Evolutionary conservation across 2,888 invertebrate genomes (phyloP), one percentile per base, ranked within the genome.

Genomic region (Esperia sulphurella): DNA sequence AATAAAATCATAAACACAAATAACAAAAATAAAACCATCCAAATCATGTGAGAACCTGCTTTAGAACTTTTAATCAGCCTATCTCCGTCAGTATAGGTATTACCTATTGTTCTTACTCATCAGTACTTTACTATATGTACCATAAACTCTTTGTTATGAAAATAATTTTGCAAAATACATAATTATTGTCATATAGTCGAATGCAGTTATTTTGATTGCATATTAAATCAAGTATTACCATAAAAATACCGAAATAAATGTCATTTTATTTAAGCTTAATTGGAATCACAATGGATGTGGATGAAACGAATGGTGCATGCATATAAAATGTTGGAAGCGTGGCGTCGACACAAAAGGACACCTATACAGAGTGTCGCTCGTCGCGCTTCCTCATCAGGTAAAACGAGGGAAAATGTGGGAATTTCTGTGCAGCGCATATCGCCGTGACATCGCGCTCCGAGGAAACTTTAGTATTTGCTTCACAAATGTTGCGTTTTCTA

Each of bases 291-390:
- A 54, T 57, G 51, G 53, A 51, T 52, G 52, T 62, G 51, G 62
- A 58, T 60, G 59, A 58, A 62, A 65, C 65, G 58, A 51, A 51
- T 56, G 54, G 58, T 58, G 61, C 58, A 55, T 60, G 54, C 59
- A 61, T 62, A 61, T 55, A 61, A 57, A 65, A 62, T 63, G 57
- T 57, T 58, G 54, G 61, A 49, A 53, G 31, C 14, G 31, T 14
- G 50, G 38, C 50, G 48, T 51, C 54, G 53, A 55, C 61, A 71
- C 63, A 72, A 70, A 71, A 66, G 63, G 58, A 53, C 52, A 3
- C 21, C 21, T 21, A 21, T 5, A 21, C 21, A 5, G 56, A 8
- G 14, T 13, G 14, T 39, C 57, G 54, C 55, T 51, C 54, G 48
- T 55, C 55, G 48, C 55, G 63, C 54, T 48, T 53, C 54, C 53